Evolutionary conservation across 2,113 vertebrate genomes (phyloP).

Genomic region (Upupa epops): DNA sequence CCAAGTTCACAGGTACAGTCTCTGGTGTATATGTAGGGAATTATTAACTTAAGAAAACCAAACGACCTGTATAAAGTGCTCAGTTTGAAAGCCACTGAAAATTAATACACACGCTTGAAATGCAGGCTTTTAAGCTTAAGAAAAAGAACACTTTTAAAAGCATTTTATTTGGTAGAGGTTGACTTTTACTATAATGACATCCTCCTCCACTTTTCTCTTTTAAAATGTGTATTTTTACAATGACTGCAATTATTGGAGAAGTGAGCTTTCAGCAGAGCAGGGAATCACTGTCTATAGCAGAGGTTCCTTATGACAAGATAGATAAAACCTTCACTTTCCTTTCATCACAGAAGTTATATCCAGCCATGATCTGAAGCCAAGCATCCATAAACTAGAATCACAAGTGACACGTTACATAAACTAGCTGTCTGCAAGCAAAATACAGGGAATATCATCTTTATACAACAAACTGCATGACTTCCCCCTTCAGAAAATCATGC

Average conservation of each 20-base stretch:
- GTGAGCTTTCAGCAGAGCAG: background rate
- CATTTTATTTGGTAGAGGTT: background rate
- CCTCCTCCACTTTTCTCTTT: background rate
- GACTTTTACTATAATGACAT: background rate
- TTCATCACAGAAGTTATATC: constrained; percentile 30
- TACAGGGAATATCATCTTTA: constrained; percentile 35
- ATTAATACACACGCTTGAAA: background rate
- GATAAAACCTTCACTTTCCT: constrained; percentile 10
- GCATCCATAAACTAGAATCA: constrained; percentile 24
- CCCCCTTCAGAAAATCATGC: no score
- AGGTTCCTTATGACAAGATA: background rate
- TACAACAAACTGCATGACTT: background rate
- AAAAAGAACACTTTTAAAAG: background rate
- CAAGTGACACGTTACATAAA: constrained; percentile 31
- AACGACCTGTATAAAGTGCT: background rate
- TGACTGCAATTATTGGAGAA: background rate
- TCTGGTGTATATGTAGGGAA: background rate
- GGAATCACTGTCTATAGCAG: background rate
- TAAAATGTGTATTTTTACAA: background rate
- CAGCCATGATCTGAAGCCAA: constrained; percentile 21
- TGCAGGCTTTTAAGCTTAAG: background rate
- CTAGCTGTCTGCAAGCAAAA: constrained; percentile 47
- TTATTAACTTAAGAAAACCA: background rate
- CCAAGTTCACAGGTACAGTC: background rate
- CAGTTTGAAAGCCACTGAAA: background rate